These are phyloP conservation scores for Ctenopoma multispine DNA, from an alignment of 2,797 vertebrate species.

Conservation along the genomic window DNA sequence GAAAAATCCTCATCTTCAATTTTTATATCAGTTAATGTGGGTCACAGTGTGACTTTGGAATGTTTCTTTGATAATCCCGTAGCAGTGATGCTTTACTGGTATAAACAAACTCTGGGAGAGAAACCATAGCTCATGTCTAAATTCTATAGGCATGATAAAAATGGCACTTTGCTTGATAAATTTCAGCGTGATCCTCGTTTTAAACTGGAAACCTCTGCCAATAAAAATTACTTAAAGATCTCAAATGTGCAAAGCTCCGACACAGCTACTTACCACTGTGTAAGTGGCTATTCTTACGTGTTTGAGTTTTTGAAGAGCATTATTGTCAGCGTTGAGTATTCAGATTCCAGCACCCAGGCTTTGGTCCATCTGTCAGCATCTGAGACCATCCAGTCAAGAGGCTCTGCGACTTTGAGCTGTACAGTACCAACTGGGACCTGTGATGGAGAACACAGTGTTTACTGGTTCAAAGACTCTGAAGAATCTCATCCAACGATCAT, in stretches of 20 bases:
- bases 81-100: slow-evolving; percentile 34
- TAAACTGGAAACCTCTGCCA: not conserved
- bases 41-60: slow-evolving; percentile 26
- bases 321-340: not conserved
- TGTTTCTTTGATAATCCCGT: not conserved
- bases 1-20: not conserved
- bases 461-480: slow-evolving; percentile 62
- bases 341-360: slow-evolving; percentile 4
- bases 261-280: slow-evolving; percentile 41
- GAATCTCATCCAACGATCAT: slow-evolving; percentile 51
- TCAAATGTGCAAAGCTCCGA: slow-evolving; percentile 16
- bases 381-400: slow-evolving; percentile 41
- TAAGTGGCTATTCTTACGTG: not conserved
- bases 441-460: slow-evolving; percentile 56
- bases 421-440: slow-evolving; percentile 54
- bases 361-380: slow-evolving; percentile 30
- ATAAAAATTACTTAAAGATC: slow-evolving; percentile 40
- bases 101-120: slow-evolving; percentile 29
- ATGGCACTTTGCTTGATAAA: slow-evolving; percentile 1
- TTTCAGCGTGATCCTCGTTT: slow-evolving; percentile 24
- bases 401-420: slow-evolving; percentile 60
- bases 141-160: slow-evolving; percentile 6
- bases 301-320: not conserved
- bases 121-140: slow-evolving; percentile 20
- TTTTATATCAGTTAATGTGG: slow-evolving; percentile 16